Evolutionary conservation across 2,797 vertebrate species (phyloP).

Genomic region (Myripristis murdjan): DNA sequence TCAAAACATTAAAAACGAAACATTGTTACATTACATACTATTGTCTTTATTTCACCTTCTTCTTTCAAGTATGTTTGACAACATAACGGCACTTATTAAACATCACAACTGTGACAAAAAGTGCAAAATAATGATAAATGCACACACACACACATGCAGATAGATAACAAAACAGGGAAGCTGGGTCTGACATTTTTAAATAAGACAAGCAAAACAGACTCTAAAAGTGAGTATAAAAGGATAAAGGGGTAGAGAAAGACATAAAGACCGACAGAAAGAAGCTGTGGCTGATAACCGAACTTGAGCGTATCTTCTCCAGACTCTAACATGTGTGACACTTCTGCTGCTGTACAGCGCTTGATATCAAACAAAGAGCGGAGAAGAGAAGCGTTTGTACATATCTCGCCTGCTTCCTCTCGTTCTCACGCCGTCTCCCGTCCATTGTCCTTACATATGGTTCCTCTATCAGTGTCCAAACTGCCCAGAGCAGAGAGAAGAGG

Average conservation of each 20-base stretch:
- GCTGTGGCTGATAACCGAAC: conserved; percentile 49
- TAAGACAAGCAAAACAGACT: conserved; percentile 11
- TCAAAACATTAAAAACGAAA: too few relatives aligned
- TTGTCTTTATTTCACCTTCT: too few relatives aligned
- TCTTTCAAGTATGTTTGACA: too few relatives aligned
- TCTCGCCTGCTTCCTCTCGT: conserved; percentile 39
- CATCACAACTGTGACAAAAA: too few relatives aligned
- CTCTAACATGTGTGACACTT: conserved; percentile 56
- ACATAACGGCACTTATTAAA: too few relatives aligned
- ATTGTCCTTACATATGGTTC: conserved; percentile 66
- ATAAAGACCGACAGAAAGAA: conserved; percentile 29
- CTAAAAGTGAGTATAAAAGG: neutral
- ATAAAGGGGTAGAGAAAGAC: conserved; percentile 6
- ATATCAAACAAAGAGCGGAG: conserved; percentile 50
- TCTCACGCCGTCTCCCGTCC: conserved; percentile 46
- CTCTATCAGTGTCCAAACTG: conserved; percentile 80
- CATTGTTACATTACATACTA: too few relatives aligned
- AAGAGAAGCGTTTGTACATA: conserved; percentile 37
- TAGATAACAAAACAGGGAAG: neutral
- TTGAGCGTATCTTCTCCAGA: conserved; percentile 50
- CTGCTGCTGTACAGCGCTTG: conserved; percentile 39
- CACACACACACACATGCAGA: conserved; percentile 1
- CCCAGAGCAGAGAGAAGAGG: conserved; percentile 65
- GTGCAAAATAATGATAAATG: neutral
- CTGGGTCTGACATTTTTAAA: neutral